phyloP scores from a whole-genome alignment of 1,140 invertebrate species.

The Drosophila yakuba region DNA sequence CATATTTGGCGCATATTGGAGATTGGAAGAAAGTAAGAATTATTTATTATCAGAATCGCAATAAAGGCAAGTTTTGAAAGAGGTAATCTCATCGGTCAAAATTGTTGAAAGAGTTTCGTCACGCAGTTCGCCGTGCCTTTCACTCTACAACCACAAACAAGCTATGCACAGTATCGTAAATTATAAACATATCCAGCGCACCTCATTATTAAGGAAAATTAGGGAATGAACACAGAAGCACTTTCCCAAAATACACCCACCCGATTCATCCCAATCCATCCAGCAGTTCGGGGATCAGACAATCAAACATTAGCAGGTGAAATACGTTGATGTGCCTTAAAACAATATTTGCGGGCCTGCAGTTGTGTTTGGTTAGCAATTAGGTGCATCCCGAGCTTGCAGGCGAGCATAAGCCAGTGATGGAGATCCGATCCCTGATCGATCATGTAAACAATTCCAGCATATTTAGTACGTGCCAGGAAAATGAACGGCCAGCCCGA shows the following conservation, averaged over 20 bases:
- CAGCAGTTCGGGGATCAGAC: slow-evolving; percentile 23
- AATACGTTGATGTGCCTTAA: slow-evolving; percentile 79
- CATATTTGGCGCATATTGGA: too few species aligned
- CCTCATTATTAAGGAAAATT: slow-evolving; percentile 64
- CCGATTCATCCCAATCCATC: slow-evolving; percentile 8
- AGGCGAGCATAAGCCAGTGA: slow-evolving; percentile 45
- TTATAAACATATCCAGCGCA: slow-evolving; percentile 78
- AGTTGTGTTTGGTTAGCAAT: slow-evolving; percentile 75
- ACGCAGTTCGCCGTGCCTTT: not conserved
- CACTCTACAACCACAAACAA: not conserved
- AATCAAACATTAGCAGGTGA: slow-evolving; percentile 61
- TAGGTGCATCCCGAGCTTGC: slow-evolving; percentile 57
- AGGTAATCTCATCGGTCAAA: too few species aligned
- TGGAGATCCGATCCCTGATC: slow-evolving; percentile 39
- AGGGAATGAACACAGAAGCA: slow-evolving; percentile 35
- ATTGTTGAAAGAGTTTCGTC: not conserved
- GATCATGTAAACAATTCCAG: slow-evolving; percentile 75
- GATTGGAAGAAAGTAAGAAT: too few species aligned
- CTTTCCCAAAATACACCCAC: slow-evolving; percentile 21
- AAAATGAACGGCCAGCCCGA: slow-evolving; percentile 67
- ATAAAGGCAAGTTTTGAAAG: too few species aligned
- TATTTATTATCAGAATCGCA: too few species aligned
- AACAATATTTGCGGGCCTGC: slow-evolving; percentile 72
- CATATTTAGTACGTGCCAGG: slow-evolving; percentile 80
- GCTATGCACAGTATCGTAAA: slow-evolving; percentile 58